A percentile compares a stretch with the other conserved stretches of the same genome.
Evolutionary conservation across 1,140 invertebrate genomes (phyloP).

Genomic region (Calycopis cecrops): DNA sequence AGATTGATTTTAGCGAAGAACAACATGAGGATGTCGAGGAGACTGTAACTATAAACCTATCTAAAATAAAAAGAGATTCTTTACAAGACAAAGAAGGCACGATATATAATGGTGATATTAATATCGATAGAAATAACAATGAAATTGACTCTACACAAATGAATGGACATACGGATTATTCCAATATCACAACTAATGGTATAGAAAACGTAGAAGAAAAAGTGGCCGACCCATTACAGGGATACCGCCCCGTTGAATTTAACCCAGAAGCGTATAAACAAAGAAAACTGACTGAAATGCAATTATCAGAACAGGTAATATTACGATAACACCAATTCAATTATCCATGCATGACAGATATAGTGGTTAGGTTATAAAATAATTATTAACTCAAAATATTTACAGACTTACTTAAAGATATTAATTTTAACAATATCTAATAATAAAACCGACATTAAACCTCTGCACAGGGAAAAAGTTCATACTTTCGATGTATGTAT

Average conservation of each 20-base stretch:
- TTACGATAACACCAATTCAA: conserved; percentile 1
- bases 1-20: conserved; percentile 5
- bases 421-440: no score
- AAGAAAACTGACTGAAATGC: conserved; percentile 15
- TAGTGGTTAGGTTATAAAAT: no score
- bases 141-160: neutral
- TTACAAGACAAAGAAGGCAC: conserved; percentile 5
- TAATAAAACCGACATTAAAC: no score
- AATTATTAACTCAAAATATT: no score
- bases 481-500: no score
- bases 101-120: neutral
- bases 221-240: conserved; percentile 27
- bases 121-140: neutral
- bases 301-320: conserved; percentile 18
- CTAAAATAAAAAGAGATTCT: conserved; percentile 12
- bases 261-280: conserved; percentile 32
- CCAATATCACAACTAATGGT: conserved; percentile 3
- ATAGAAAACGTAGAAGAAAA: conserved; percentile 15
- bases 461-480: no score
- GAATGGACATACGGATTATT: neutral
- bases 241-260: conserved; percentile 37
- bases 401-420: no score
- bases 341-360: no score
- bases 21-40: conserved; percentile 16
- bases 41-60: conserved; percentile 12